These are phyloP conservation scores for Protobothrops flavoviridis DNA, from an alignment of 2,113 vertebrate genomes.

Conservation along the genomic window DNA sequence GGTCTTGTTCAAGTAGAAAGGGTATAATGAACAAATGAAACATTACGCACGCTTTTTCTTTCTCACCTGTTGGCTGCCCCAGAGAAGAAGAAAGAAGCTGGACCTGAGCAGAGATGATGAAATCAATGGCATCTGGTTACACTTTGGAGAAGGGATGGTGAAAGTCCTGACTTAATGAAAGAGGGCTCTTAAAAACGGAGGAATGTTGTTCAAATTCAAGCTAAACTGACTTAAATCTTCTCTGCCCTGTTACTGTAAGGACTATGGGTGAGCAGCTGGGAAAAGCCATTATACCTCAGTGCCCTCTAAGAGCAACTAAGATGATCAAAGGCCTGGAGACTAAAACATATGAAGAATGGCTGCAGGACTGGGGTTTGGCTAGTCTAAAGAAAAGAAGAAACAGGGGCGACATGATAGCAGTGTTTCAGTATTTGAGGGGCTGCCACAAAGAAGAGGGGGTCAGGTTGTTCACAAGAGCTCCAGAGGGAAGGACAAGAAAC, in stretches of 20 bases:
- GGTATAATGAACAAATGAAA: not conserved
- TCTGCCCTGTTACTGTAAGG: no score
- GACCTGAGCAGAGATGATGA: not conserved
- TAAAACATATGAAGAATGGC: no score
- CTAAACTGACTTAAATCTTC: not conserved
- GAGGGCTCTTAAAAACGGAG: not conserved
- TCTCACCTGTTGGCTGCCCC: not conserved
- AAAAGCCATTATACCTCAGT: not conserved
- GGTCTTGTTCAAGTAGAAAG: not conserved
- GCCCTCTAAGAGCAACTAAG: not conserved
- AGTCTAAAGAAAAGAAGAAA: no score
- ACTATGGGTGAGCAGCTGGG: not conserved
- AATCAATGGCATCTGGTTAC: not conserved
- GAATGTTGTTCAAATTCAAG: not conserved
- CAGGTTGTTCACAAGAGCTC: no score
- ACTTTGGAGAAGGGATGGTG: not conserved
- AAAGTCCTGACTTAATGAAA: not conserved
- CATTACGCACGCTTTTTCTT: not conserved
- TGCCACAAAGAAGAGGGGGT: no score
- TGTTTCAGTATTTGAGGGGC: no score
- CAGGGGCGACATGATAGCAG: no score
- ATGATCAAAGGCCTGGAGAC: no score
- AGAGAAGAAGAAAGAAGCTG: not conserved
- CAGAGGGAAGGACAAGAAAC: no score
- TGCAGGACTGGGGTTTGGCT: no score